Evolutionary conservation across 1,140 invertebrate genomes (phyloP).

Genomic region (Macrocentrus cingulum): DNA sequence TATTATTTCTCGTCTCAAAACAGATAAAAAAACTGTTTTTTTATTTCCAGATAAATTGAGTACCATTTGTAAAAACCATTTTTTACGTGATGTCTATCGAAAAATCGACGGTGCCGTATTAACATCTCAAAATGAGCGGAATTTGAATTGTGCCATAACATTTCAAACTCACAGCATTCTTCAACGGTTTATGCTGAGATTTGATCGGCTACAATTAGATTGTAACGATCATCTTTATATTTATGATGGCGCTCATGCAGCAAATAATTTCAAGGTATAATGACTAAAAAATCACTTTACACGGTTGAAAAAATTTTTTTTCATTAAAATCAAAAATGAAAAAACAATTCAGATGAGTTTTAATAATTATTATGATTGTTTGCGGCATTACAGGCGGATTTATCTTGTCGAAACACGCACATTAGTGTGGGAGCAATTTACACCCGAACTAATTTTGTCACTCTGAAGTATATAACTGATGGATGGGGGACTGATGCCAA

Average conservation of each 20-base stretch:
- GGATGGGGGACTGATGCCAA: slow-evolving; percentile 87
- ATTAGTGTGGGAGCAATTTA: slow-evolving; percentile 83
- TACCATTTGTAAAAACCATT: slow-evolving; percentile 82
- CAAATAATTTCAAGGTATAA: slow-evolving; percentile 79
- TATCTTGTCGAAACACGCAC: slow-evolving; percentile 87
- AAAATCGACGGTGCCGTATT: slow-evolving; percentile 90
- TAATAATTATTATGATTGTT: slow-evolving; percentile 15
- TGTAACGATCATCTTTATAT: slow-evolving; percentile 92
- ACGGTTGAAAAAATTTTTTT: too few species aligned
- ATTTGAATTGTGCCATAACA: slow-evolving; percentile 86
- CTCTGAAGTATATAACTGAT: slow-evolving; percentile 90
- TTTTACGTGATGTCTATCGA: slow-evolving; percentile 80
- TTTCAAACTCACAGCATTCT: slow-evolving; percentile 92
- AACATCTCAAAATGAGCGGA: slow-evolving; percentile 83
- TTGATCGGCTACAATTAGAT: slow-evolving; percentile 77
- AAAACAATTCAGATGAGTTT: neutral
- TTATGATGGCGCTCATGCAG: slow-evolving; percentile 88
- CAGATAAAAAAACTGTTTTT: slow-evolving; percentile 28
- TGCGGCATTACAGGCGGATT: slow-evolving; percentile 72
- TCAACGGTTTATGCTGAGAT: slow-evolving; percentile 90
- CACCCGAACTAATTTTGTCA: slow-evolving; percentile 90
- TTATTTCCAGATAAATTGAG: slow-evolving; percentile 87
- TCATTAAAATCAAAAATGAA: neutral
- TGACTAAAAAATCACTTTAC: too few species aligned
- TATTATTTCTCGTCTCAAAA: too few species aligned